Evolutionary conservation across 2,888 invertebrate genomes (phyloP).

Genomic region (Digitonthophagus gazella): DNA sequence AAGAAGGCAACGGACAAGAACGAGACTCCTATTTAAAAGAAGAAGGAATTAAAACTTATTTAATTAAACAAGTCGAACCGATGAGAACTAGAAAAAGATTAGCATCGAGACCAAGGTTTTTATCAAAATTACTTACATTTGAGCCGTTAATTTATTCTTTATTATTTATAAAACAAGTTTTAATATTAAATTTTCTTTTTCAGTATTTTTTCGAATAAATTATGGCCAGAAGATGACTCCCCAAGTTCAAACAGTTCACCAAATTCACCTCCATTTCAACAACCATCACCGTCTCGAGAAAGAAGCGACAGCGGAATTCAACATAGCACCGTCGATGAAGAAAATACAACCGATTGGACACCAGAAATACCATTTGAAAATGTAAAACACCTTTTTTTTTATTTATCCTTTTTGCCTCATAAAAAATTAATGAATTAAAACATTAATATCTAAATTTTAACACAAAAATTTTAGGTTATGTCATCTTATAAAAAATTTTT

Average conservation of each 20-base stretch:
- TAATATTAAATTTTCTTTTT: constrained; percentile 23
- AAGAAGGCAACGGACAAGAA: constrained; percentile 83
- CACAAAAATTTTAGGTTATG: constrained; percentile 6
- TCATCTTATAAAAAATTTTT: no score
- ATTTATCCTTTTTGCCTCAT: neutral
- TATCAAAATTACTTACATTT: no score
- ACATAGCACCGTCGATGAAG: constrained; percentile 66
- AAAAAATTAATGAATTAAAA: neutral
- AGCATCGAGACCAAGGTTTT: constrained; percentile 53
- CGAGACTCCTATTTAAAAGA: constrained; percentile 83
- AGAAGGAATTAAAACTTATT: constrained; percentile 81
- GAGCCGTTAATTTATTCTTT: no score
- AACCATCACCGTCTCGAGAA: constrained; percentile 40
- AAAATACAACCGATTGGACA: constrained; percentile 80
- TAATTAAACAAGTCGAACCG: constrained; percentile 81
- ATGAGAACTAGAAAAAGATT: constrained; percentile 57
- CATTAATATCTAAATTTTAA: neutral
- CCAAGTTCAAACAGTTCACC: constrained; percentile 41
- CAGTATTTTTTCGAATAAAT: constrained; percentile 50
- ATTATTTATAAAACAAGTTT: no score
- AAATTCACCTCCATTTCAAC: constrained; percentile 44
- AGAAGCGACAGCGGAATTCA: constrained; percentile 51
- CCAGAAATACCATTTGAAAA: constrained; percentile 92
- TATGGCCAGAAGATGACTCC: constrained; percentile 48
- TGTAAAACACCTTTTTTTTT: no score